Conservation (phyloP, 2,113 vertebrate genomes). For the Perccottus glenii region DNA sequence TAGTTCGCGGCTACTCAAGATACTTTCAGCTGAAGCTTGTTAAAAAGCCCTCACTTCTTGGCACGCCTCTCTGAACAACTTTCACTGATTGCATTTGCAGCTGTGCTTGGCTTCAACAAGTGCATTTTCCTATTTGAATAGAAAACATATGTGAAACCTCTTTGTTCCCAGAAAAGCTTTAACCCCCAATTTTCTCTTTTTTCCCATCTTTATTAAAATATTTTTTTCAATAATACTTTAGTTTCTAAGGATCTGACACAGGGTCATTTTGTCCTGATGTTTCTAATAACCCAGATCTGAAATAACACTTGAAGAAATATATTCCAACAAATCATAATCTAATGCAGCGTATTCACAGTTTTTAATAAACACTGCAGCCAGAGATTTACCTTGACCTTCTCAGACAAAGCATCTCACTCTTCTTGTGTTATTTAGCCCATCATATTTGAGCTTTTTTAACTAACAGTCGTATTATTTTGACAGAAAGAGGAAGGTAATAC, state of each 20-base stretch:
- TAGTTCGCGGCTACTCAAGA: conserved; percentile 29
- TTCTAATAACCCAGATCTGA: conserved; percentile 12
- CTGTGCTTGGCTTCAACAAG: conserved; percentile 60
- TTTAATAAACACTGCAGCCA: conserved; percentile 5
- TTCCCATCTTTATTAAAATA: not conserved
- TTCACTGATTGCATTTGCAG: conserved; percentile 65
- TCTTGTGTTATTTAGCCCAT: conserved; percentile 23
- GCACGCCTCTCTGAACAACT: conserved; percentile 43
- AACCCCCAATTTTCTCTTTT: not conserved
- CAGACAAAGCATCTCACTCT: conserved; percentile 10
- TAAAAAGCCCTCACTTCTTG: conserved; percentile 49
- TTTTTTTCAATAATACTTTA: conserved; percentile 9
- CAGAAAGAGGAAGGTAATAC: conserved; percentile 37
- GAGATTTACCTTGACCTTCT: conserved; percentile 28
- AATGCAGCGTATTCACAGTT: not conserved
- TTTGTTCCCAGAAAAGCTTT: conserved; percentile 38
- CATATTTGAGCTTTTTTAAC: conserved; percentile 30
- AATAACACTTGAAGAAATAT: conserved; percentile 13
- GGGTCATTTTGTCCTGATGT: not conserved
- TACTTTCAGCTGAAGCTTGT: conserved; percentile 38
- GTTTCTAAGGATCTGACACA: not conserved
- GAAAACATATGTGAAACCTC: conserved; percentile 45
- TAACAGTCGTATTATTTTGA: conserved; percentile 41
- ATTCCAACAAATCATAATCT: conserved; percentile 11
- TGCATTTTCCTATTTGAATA: conserved; percentile 51